These are phyloP conservation scores for Hydropsyche betteni DNA, from an alignment of 2,888 invertebrate species.

Conservation along the genomic window DNA sequence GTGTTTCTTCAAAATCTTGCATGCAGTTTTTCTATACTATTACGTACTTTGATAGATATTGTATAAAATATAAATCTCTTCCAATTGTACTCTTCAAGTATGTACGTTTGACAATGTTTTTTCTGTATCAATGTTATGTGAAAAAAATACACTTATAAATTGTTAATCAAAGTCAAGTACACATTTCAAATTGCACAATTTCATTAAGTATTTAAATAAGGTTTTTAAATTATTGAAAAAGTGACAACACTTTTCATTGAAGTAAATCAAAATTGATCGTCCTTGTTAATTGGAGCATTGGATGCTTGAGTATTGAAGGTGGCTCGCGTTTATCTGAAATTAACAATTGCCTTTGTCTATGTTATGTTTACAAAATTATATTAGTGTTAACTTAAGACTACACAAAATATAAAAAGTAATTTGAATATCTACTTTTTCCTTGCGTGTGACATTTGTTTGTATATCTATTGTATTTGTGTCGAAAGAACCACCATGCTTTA, in stretches of 20 bases:
- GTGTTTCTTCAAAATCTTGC: slow-evolving; percentile 39
- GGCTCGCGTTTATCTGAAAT: background rate
- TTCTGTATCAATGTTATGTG: slow-evolving; percentile 33
- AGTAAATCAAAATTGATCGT: slow-evolving; percentile 1
- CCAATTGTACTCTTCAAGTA: slow-evolving; percentile 31
- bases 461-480: background rate
- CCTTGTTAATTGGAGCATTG: slow-evolving; percentile 8
- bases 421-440: slow-evolving; percentile 8
- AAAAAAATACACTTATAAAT: slow-evolving; percentile 35
- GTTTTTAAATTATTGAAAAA: background rate
- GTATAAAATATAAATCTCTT: slow-evolving; percentile 23
- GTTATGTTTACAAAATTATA: slow-evolving; percentile 23
- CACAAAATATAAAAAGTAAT: background rate
- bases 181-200: slow-evolving; percentile 37
- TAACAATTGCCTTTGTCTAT: slow-evolving; percentile 16
- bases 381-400: slow-evolving; percentile 10
- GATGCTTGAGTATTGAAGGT: background rate
- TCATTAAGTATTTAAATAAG: slow-evolving; percentile 19
- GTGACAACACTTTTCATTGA: background rate
- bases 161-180: slow-evolving; percentile 15
- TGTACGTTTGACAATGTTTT: slow-evolving; percentile 12
- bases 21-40: slow-evolving; percentile 39
- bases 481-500: slow-evolving; percentile 8
- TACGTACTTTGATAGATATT: slow-evolving; percentile 27
- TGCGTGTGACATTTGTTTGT: background rate